phyloP scores from a whole-genome alignment of 2,113 vertebrate genomes.

The Hypanus sabinus region DNA sequence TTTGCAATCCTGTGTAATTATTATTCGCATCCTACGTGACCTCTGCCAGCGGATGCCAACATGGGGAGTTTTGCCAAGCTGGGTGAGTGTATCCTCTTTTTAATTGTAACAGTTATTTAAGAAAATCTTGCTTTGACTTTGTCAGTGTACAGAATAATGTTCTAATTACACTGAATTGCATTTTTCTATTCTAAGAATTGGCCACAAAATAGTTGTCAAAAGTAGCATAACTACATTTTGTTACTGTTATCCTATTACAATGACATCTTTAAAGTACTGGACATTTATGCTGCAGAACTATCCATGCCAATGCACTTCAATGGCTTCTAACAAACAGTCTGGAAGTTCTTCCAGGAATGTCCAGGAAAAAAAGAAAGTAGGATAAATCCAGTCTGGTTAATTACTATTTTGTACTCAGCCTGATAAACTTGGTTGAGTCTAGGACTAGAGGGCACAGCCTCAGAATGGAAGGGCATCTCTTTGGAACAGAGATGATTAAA shows the following conservation, averaged over 20 bases:
- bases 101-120: neutral
- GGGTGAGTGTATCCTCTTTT: conserved; percentile 68
- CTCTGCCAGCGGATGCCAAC: conserved; percentile 93
- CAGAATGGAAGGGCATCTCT: too few relatives aligned
- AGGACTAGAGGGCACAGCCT: too few relatives aligned
- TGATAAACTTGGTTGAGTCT: too few relatives aligned
- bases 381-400: too few relatives aligned
- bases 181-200: neutral
- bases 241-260: neutral
- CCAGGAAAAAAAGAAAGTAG: too few relatives aligned
- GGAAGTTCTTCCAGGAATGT: too few relatives aligned
- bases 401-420: too few relatives aligned
- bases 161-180: neutral
- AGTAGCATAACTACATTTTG: neutral
- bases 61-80: conserved; percentile 93
- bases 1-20: conserved; percentile 94
- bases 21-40: conserved; percentile 95
- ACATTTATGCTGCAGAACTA: too few relatives aligned
- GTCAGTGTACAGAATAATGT: neutral
- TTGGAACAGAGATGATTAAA: too few relatives aligned
- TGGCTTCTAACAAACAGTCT: too few relatives aligned
- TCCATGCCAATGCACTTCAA: too few relatives aligned
- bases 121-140: neutral
- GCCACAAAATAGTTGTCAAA: neutral
- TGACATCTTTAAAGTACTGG: neutral